These are phyloP conservation scores for Danio jaintianensis DNA, from an alignment of 2,797 vertebrate species.

Conservation along the genomic window DNA sequence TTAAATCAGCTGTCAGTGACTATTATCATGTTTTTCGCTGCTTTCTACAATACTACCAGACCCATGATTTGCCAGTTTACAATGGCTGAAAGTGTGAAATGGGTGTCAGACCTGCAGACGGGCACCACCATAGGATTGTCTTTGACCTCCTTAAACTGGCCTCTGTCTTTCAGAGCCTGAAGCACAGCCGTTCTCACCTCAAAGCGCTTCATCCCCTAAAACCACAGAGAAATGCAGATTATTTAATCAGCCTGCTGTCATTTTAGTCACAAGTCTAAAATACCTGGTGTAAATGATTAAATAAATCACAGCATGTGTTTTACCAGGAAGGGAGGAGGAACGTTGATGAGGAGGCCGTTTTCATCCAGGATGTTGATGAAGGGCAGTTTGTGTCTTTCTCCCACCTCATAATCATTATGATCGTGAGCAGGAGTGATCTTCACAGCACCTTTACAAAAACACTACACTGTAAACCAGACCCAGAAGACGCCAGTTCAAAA, in stretches of 20 bases:
- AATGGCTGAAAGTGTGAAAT: not conserved
- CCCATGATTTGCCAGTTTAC: not conserved
- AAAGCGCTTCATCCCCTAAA: slow-evolving; percentile 91
- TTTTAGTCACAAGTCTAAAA: not conserved
- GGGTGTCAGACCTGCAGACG: slow-evolving; percentile 85
- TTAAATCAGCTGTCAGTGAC: not conserved
- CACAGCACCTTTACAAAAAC: slow-evolving; percentile 83
- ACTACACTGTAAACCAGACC: not conserved
- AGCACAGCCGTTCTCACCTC: slow-evolving; percentile 86
- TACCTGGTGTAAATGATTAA: not conserved
- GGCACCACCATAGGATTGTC: slow-evolving; percentile 97
- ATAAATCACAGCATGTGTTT: not conserved
- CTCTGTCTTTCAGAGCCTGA: slow-evolving; percentile 83
- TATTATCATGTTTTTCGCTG: not conserved
- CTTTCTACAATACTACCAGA: not conserved
- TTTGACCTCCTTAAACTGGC: slow-evolving; percentile 86
- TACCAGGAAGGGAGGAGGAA: slow-evolving; percentile 91
- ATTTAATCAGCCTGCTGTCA: not conserved
- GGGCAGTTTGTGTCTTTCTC: slow-evolving; percentile 84
- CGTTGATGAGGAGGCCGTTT: slow-evolving; percentile 86
- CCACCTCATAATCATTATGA: slow-evolving; percentile 92
- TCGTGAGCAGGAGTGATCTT: slow-evolving; percentile 97
- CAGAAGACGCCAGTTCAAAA: not conserved
- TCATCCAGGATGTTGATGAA: slow-evolving; percentile 91
- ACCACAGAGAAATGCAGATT: slow-evolving; percentile 20